Evolutionary conservation across 2,797 vertebrate genomes (phyloP).

Genomic region (Petrocephalus schoutedeni): DNA sequence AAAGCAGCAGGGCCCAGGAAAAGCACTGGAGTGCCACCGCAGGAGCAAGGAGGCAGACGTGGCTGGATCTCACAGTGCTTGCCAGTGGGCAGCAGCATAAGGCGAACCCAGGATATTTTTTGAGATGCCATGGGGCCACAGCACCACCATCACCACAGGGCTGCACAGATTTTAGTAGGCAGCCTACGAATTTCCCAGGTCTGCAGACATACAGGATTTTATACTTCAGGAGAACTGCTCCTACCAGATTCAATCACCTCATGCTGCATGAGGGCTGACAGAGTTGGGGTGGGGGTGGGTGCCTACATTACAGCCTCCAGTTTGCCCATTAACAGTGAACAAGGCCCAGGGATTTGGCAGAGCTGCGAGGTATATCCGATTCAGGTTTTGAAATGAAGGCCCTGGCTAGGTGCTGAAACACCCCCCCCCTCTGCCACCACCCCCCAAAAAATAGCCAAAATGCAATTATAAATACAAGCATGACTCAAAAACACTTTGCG

Average conservation of each 20-base stretch:
- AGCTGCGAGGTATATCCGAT: background rate
- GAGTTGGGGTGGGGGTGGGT: background rate
- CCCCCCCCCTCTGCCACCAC: background rate
- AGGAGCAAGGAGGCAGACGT: background rate
- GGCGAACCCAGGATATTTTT: background rate
- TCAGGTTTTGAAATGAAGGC: background rate
- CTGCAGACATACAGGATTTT: background rate
- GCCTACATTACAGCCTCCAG: background rate
- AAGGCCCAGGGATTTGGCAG: background rate
- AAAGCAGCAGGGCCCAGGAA: background rate
- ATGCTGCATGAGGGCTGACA: background rate
- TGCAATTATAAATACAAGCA: background rate
- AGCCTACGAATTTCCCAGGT: too few species aligned
- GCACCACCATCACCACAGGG: background rate
- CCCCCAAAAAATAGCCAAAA: background rate
- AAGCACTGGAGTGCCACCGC: background rate
- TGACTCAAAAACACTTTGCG: background rate
- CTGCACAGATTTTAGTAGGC: background rate
- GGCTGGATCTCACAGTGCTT: background rate
- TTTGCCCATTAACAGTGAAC: background rate
- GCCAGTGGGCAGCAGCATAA: background rate
- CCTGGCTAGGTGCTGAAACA: background rate
- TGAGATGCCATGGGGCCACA: background rate
- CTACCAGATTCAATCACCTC: background rate
- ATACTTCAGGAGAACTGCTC: background rate